Evolutionary conservation across 2,888 invertebrate species (phyloP).

Genomic region (Lacanobia oleracea): DNA sequence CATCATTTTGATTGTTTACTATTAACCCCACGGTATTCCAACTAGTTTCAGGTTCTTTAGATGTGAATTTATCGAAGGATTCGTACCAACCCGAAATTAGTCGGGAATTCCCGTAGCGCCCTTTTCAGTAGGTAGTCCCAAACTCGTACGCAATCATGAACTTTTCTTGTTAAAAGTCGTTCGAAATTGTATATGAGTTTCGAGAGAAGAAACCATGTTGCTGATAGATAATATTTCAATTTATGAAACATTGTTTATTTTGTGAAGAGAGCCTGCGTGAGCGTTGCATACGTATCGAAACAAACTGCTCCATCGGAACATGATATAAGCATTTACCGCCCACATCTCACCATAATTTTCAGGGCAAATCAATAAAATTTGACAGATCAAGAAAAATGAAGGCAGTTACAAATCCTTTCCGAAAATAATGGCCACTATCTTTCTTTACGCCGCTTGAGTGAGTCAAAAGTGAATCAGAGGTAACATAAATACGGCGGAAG

Average conservation of each 20-base stretch:
- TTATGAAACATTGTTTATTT: conserved; percentile 36
- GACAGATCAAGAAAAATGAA: conserved; percentile 16
- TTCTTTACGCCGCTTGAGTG: conserved; percentile 19
- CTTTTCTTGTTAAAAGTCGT: conserved; percentile 49
- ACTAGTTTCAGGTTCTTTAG: conserved; percentile 16
- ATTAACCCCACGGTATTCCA: neutral
- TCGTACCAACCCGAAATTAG: conserved; percentile 14
- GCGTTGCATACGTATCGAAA: conserved; percentile 11
- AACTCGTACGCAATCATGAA: conserved; percentile 27
- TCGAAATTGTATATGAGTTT: conserved; percentile 37
- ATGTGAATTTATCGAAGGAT: conserved; percentile 1
- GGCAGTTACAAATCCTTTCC: conserved; percentile 15
- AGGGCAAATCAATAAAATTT: conserved; percentile 9
- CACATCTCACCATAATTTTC: conserved; percentile 20
- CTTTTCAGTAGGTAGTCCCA: conserved; percentile 19
- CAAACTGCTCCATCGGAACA: neutral
- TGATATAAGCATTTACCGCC: conserved; percentile 17
- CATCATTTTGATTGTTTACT: conserved; percentile 22
- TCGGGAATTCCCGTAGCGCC: conserved; percentile 8
- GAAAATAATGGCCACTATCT: conserved; percentile 28
- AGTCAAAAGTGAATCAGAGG: conserved; percentile 20
- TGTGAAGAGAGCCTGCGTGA: conserved; percentile 15
- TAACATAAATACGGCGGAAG: conserved; percentile 35
- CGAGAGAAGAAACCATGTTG: conserved; percentile 13
- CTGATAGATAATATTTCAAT: conserved; percentile 41